Evolutionary conservation across 30 jellyfish, hydroid and myxozoan species (phyloP).

Genomic region (Cassiopea andromeda): DNA sequence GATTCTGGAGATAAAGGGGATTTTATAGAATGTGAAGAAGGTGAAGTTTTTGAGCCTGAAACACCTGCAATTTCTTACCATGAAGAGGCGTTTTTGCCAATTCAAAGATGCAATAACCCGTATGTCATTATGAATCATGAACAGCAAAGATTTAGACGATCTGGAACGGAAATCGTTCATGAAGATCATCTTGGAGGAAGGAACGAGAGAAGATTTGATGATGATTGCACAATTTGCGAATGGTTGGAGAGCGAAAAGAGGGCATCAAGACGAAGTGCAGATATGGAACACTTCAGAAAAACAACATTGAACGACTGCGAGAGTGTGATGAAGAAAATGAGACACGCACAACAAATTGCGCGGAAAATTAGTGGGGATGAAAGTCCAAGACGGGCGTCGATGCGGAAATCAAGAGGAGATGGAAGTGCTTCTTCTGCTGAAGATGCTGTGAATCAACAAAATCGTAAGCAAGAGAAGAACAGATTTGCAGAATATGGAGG

Average conservation of each 20-base stretch:
- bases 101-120: background rate
- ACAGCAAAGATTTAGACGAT: background rate
- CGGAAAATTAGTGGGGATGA: conserved; percentile 39
- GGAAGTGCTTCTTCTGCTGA: background rate
- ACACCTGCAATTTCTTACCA: too few relatives aligned
- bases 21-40: background rate
- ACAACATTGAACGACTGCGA: conserved; percentile 49
- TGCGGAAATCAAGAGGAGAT: background rate
- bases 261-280: conserved; percentile 44
- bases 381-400: conserved; percentile 11
- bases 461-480: background rate
- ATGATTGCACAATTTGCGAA: conserved; percentile 53
- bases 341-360: conserved; percentile 23
- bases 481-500: background rate
- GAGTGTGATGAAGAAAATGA: conserved; percentile 41
- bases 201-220: background rate
- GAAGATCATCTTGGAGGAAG: background rate
- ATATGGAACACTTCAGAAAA: conserved; percentile 49
- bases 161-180: background rate
- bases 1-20: background rate
- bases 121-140: too few relatives aligned
- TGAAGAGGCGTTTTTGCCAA: background rate
- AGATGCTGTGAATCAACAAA: background rate
- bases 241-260: conserved; percentile 36
- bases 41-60: too few relatives aligned